Evolutionary conservation across 2,888 invertebrate genomes (phyloP).

Genomic region (Apodemia hepburni): DNA sequence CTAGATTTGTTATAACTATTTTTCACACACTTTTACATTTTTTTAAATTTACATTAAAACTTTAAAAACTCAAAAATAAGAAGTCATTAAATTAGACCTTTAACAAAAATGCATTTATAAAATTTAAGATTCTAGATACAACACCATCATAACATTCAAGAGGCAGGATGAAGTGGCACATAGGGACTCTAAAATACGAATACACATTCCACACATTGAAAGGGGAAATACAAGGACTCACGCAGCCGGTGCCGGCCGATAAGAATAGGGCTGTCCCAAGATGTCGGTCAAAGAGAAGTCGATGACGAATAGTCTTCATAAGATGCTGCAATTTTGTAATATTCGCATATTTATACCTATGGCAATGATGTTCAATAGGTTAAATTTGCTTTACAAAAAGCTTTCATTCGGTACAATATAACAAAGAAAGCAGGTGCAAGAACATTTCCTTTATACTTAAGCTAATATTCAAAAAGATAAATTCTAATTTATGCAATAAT

Average conservation of each 20-base stretch:
- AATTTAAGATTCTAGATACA: constrained; percentile 47
- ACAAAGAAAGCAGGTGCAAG: constrained; percentile 12
- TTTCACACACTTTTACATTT: neutral
- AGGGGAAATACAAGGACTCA: constrained; percentile 69
- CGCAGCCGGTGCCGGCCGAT: constrained; percentile 67
- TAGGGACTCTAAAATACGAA: constrained; percentile 50
- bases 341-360: constrained; percentile 78
- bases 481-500: constrained; percentile 1
- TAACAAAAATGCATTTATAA: constrained; percentile 34
- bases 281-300: constrained; percentile 83
- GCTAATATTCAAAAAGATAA: neutral
- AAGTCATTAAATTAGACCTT: constrained; percentile 1
- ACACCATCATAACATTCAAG: constrained; percentile 53
- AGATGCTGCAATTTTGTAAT: constrained; percentile 84
- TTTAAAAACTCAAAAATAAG: constrained; percentile 1
- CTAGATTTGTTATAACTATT: neutral
- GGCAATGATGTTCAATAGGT: constrained; percentile 68
- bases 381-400: constrained; percentile 46
- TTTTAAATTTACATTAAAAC: neutral
- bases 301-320: constrained; percentile 87
- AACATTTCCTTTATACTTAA: neutral
- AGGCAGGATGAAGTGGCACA: constrained; percentile 35
- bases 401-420: constrained; percentile 19
- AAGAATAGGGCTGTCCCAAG: constrained; percentile 72
- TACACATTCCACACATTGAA: constrained; percentile 75